A percentile compares a stretch with the other conserved stretches of the same genome.
phyloP scores from a whole-genome alignment of 2,797 vertebrate genomes.

The Percopsis omiscomaycus region DNA sequence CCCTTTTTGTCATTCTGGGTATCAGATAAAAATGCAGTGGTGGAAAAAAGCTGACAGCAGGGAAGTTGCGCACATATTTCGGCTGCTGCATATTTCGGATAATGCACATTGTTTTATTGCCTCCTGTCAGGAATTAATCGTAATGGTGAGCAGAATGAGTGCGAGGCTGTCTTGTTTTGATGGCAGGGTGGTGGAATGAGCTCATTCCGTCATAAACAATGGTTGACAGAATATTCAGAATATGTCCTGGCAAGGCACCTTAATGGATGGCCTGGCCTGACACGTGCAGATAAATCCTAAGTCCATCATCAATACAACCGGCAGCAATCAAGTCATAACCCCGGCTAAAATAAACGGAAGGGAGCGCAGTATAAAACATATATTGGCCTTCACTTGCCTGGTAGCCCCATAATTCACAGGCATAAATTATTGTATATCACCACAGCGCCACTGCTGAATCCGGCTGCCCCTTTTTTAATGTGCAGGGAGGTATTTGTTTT shows the following conservation, averaged over 20 bases:
- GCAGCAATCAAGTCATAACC: slow-evolving; percentile 75
- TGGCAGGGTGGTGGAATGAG: slow-evolving; percentile 29
- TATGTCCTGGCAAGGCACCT: slow-evolving; percentile 48
- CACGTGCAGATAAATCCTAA: slow-evolving; percentile 69
- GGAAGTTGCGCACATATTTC: slow-evolving; percentile 23
- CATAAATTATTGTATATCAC: slow-evolving; percentile 63
- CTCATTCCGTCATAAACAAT: slow-evolving; percentile 60
- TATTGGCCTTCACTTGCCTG: slow-evolving; percentile 73
- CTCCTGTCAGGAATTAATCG: slow-evolving; percentile 37
- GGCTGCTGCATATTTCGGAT: slow-evolving; percentile 11
- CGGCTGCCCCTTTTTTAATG: slow-evolving; percentile 39
- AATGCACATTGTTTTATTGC: slow-evolving; percentile 48
- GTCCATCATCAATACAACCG: slow-evolving; percentile 73
- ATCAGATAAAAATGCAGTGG: slow-evolving; percentile 31
- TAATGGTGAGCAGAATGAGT: slow-evolving; percentile 32
- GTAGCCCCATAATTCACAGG: slow-evolving; percentile 71
- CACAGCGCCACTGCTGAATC: slow-evolving; percentile 39
- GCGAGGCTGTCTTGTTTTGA: slow-evolving; percentile 17
- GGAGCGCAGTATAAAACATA: slow-evolving; percentile 72
- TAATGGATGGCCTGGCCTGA: slow-evolving; percentile 66
- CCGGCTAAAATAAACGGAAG: slow-evolving; percentile 70
- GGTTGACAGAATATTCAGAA: slow-evolving; percentile 51
- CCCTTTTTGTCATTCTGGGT: slow-evolving; percentile 50
- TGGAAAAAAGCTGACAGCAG: slow-evolving; percentile 10
- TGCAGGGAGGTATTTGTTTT: slow-evolving; percentile 33